Evolutionary conservation across 2,888 invertebrate genomes (phyloP), one percentile per base, ranked within the genome.

Genomic region (Hypselothyrea guttata): DNA sequence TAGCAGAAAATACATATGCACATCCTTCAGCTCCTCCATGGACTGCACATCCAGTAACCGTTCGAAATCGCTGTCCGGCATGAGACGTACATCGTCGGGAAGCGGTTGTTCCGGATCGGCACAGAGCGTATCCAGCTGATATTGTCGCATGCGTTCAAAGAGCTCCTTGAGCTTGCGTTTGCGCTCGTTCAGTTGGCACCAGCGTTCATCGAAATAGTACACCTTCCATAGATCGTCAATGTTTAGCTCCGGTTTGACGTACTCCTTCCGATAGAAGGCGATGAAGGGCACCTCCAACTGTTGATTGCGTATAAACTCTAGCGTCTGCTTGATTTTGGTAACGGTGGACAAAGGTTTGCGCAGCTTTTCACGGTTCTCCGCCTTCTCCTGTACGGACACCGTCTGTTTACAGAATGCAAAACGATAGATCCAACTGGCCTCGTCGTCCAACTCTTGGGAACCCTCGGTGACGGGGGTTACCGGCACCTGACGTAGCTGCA

Each of bases 151-250:
- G 84, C 97, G 96, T 86, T 96, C 95, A 86, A 98, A 94, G 9
- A 99, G 91, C 22, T 93, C 92, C 7, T 95, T 89, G 0, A 99
- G 91, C 82, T 96, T 96, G 72, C 94, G 93, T 86, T 98, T 98
- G 1, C 98, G 92, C 9, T 93, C 93, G 69, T 94, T 93, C 57
- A 99, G 91, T 88, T 97, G 97, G 87, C 97, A 97, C 96, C 97
- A 98, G 91, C 97, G 97, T 48, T 96, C 97, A 89, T 99, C 98
- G 89, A 93, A 97, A 86, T 96, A 95, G 91, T 97, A 99, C n/a
- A 99, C 95, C 88, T 96, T 97, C 99, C 99, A 99, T 27, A 99
- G 91, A 87, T 99, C 99, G 82, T 97, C 97, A 48, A 98, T 97
- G 74, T 94, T 96, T 15, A 99, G 91, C 85, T 98, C 98, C 0